Conservation (phyloP, 2,888 invertebrate species). For the Microchrysa polita region DNA sequence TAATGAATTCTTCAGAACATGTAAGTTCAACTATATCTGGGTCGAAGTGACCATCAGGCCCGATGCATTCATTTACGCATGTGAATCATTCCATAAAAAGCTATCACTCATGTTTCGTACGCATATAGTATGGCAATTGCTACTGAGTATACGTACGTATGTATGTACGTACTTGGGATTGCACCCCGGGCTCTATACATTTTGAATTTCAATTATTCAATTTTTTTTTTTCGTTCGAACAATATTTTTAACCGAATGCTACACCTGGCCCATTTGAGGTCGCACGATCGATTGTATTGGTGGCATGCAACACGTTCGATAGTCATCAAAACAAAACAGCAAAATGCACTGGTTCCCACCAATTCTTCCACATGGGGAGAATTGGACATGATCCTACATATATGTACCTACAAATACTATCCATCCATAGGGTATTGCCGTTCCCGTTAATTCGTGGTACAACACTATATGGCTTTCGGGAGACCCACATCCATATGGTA, state of each 20-base stretch:
- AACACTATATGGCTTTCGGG: slow-evolving; percentile 9
- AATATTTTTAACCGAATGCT: not conserved
- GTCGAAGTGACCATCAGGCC: too few species aligned
- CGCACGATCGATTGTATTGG: slow-evolving; percentile 28
- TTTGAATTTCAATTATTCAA: slow-evolving; percentile 41
- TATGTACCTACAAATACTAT: too few species aligned
- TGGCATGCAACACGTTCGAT: slow-evolving; percentile 35
- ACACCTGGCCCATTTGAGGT: slow-evolving; percentile 36
- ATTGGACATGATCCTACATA: slow-evolving; percentile 3
- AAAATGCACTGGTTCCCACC: slow-evolving; percentile 41
- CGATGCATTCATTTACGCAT: too few species aligned
- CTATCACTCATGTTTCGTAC: too few species aligned
- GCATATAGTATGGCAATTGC: too few species aligned
- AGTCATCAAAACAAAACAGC: slow-evolving; percentile 27
- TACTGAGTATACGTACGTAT: too few species aligned
- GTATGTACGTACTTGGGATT: slow-evolving; percentile 30
- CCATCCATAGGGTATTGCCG: not conserved
- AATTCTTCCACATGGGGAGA: not conserved
- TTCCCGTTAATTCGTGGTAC: slow-evolving; percentile 42
- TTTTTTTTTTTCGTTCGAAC: slow-evolving; percentile 8
- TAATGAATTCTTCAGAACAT: too few species aligned
- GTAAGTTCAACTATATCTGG: too few species aligned
- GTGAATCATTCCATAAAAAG: too few species aligned
- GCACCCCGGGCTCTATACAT: slow-evolving; percentile 35
- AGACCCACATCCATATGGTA: not conserved